Evolutionary conservation across 2,888 invertebrate genomes (phyloP).

Genomic region (Megamerina dolium): DNA sequence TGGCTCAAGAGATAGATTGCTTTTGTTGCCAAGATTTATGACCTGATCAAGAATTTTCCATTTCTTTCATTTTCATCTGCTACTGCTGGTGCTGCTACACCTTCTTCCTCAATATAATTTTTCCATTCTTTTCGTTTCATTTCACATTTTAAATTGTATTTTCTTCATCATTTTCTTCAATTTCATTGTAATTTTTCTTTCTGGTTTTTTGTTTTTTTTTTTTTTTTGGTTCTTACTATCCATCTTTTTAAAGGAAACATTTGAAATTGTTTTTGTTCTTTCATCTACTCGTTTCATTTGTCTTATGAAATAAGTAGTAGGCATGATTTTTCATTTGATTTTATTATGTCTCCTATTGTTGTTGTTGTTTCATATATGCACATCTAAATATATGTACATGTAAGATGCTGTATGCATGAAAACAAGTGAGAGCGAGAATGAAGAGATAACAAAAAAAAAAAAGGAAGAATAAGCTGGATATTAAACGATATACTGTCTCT

Average conservation of each 20-base stretch:
- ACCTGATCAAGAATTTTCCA: conserved; percentile 42
- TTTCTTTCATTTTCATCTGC: conserved; percentile 17
- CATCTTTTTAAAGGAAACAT: no score
- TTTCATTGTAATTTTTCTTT: no score
- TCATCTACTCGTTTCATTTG: neutral
- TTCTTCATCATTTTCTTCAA: no score
- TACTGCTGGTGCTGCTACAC: no score
- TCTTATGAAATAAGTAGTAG: conserved; percentile 4
- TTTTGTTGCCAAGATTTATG: conserved; percentile 40
- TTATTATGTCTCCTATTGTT: conserved; percentile 20
- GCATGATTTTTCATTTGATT: conserved; percentile 27
- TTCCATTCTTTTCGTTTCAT: neutral
- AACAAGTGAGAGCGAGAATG: conserved; percentile 5
- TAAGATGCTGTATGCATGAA: neutral
- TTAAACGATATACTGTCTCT: no score
- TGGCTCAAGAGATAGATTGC: conserved; percentile 34
- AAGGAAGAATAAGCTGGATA: no score
- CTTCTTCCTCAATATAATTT: no score
- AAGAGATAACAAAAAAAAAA: neutral
- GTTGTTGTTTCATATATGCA: conserved; percentile 13
- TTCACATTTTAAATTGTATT: no score
- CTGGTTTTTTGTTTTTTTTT: no score
- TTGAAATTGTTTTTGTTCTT: no score
- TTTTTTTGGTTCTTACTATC: no score
- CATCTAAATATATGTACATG: neutral